Evolutionary conservation across 2,797 vertebrate genomes (phyloP), one percentile per base, ranked within the genome.

Genomic region (Chaenodraco wilsoni): DNA sequence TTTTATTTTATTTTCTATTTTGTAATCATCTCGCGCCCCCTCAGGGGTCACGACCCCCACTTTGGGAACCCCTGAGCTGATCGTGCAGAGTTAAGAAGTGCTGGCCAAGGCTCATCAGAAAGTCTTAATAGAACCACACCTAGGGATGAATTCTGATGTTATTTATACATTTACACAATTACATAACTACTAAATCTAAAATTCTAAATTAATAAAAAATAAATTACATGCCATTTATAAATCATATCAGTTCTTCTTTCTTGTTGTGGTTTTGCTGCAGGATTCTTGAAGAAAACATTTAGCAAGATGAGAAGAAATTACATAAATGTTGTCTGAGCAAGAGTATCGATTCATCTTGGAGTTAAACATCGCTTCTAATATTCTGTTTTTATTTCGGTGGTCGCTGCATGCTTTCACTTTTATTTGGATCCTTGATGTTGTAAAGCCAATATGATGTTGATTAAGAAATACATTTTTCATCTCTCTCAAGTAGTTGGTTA

Each of bases 101-200:
- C 44, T 64, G 49, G 19, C 45, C 41, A 63, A 55, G 15, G 11
- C 10, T 27, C 48, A 55, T 63, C 8, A 16, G 3, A 52, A 69
- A 61, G n/a, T 43, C 13, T 61, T 27, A 70, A 33, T 66, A 66
- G 66, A 45, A 72, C 31, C 17, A 33, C 41, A 71, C 11, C 16
- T 1, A 33, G 15, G 13, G 10, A 37, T 5, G 48, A 21, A 48
- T 55, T 55, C 4, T 15, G 69, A 37, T 43, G 40, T 41, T 13
- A 63, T 16, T 11, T 19, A 4, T 44, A 66, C 37, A 44, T 16
- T 44, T 14, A 13, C 55, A 65, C 58, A 48, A 69, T 37, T 40
- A 52, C 11, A 19, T 5, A 33, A 54, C 19, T 21, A 40, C 2
- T 19, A 23, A 7, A 14, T 46, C 0, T 17, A 16, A 33, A 50